Percentiles rank a stretch among this genome's conserved stretches.
These are phyloP conservation scores for Mimas tiliae DNA, from an alignment of 2,888 invertebrate genomes.

Conservation along the genomic window DNA sequence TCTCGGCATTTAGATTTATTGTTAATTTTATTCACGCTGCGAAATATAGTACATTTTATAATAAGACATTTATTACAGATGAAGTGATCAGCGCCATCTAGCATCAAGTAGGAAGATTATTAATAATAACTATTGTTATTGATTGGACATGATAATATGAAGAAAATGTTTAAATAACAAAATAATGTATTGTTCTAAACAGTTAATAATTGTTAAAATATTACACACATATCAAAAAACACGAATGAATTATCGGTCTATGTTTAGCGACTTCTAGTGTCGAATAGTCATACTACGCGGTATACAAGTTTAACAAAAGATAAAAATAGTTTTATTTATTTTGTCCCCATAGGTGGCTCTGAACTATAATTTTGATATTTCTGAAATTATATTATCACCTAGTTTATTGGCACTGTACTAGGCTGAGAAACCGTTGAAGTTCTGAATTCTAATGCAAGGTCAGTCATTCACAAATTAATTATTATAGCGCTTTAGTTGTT, in stretches of 20 bases:
- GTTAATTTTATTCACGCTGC: not conserved
- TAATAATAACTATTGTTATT: not conserved
- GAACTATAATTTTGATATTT: not conserved
- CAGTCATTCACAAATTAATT: too few relatives aligned
- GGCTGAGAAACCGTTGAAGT: too few relatives aligned
- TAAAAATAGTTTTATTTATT: not conserved
- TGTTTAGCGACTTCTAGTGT: not conserved
- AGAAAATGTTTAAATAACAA: not conserved
- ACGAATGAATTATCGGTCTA: not conserved
- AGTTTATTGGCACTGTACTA: too few relatives aligned
- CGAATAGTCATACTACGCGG: not conserved
- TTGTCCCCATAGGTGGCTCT: not conserved
- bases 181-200: not conserved
- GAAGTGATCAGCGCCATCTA: constrained; percentile 41
- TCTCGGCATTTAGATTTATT: not conserved
- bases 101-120: constrained; percentile 36
- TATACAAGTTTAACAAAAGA: not conserved
- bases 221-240: not conserved
- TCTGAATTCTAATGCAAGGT: too few relatives aligned
- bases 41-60: not conserved
- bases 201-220: not conserved
- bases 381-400: not conserved
- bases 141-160: not conserved
- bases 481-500: too few relatives aligned
- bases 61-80: not conserved